A percentile compares a stretch with the other conserved stretches of the same genome.
phyloP scores from a whole-genome alignment of 2,888 invertebrate genomes.

The Germaria angustata region DNA sequence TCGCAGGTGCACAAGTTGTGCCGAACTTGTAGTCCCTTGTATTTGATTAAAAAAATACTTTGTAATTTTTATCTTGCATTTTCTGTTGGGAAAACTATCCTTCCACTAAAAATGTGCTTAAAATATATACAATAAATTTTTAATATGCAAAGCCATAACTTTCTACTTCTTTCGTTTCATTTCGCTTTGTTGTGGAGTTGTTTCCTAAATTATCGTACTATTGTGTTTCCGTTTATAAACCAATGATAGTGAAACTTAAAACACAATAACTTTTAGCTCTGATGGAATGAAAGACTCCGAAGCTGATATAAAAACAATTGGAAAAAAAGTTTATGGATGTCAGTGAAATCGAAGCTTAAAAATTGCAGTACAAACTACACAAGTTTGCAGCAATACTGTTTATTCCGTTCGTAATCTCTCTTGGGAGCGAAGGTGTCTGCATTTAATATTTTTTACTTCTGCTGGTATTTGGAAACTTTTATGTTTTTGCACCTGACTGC shows the following conservation, averaged over 20 bases:
- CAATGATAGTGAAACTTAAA: slow-evolving; percentile 28
- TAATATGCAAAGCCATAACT: not conserved
- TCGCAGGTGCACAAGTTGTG: too few species aligned
- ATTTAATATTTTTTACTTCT: not conserved
- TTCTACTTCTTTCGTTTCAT: not conserved
- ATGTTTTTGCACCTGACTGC: slow-evolving; percentile 57
- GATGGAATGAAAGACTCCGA: not conserved
- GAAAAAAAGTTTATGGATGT: slow-evolving; percentile 42
- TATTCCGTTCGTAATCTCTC: slow-evolving; percentile 23
- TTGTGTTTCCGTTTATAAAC: slow-evolving; percentile 50
- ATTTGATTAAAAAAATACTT: too few species aligned
- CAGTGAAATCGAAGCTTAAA: slow-evolving; percentile 38
- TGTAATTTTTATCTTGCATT: too few species aligned
- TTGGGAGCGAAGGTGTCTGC: slow-evolving; percentile 1
- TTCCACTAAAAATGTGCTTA: not conserved
- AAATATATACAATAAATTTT: not conserved
- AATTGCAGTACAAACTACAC: slow-evolving; percentile 35
- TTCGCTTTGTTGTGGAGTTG: not conserved
- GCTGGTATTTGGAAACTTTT: slow-evolving; percentile 2
- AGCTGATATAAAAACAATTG: slow-evolving; percentile 11
- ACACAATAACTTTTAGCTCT: slow-evolving; percentile 34
- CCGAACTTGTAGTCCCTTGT: too few species aligned
- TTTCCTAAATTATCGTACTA: slow-evolving; percentile 26
- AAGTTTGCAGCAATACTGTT: not conserved
- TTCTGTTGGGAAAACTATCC: too few species aligned